Evolutionary conservation across 2,888 invertebrate species (phyloP).

Genomic region (Dryobota labecula): DNA sequence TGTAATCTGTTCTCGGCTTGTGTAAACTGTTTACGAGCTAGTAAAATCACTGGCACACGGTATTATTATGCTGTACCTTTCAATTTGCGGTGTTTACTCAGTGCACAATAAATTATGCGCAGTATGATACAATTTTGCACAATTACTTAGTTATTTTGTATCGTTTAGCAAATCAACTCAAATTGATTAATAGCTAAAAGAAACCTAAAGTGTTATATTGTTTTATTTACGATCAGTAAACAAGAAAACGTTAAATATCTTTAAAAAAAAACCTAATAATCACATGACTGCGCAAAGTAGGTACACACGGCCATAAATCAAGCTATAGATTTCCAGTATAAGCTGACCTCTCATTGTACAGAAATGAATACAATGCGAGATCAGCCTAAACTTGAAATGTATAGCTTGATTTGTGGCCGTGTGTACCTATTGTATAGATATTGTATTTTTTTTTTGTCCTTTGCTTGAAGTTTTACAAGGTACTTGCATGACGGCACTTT

Average conservation of each 20-base stretch:
- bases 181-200: background rate
- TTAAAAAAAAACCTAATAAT: background rate
- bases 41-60: constrained; percentile 45
- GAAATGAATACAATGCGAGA: too few species aligned
- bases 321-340: too few species aligned
- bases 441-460: too few species aligned
- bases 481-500: background rate
- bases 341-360: too few species aligned
- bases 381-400: too few species aligned
- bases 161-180: background rate
- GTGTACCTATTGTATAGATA: too few species aligned
- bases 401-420: too few species aligned
- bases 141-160: constrained; percentile 19
- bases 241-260: background rate
- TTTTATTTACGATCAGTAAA: background rate
- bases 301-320: too few species aligned
- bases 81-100: constrained; percentile 40
- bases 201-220: too few species aligned
- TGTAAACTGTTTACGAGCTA: constrained; percentile 53
- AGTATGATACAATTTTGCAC: constrained; percentile 6
- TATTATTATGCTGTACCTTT: constrained; percentile 31
- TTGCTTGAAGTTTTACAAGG: background rate
- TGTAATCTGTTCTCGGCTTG: constrained; percentile 40
- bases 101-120: constrained; percentile 30
- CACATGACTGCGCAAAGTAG: background rate